These are phyloP conservation scores for Struthio camelus DNA, from an alignment of 2,113 vertebrate genomes.

Conservation along the genomic window DNA sequence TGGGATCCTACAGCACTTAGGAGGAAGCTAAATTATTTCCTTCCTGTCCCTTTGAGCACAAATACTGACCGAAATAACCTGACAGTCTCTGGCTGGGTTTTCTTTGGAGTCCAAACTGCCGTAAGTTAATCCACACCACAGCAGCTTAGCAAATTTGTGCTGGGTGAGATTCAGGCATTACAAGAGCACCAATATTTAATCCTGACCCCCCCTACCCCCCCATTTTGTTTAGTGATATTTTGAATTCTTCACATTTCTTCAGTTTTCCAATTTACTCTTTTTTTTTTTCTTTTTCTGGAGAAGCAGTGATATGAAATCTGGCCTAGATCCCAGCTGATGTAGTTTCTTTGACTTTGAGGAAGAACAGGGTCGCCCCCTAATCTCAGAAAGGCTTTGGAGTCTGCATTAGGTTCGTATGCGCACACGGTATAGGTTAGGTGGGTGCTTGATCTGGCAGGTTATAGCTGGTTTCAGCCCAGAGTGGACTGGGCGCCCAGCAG, in stretches of 20 bases:
- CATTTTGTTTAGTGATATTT: not conserved
- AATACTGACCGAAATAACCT: not conserved
- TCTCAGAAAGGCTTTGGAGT: not conserved
- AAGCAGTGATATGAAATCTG: not conserved
- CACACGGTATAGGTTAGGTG: not conserved
- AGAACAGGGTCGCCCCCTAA: not conserved
- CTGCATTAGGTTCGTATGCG: fast-evolving
- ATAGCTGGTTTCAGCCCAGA: not conserved
- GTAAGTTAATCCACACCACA: not conserved
- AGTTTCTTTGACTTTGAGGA: not conserved
- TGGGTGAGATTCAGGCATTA: not conserved
- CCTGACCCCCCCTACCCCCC: no score
- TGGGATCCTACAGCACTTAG: not conserved
- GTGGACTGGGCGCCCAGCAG: not conserved
- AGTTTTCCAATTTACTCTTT: not conserved
- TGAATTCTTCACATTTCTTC: constrained; percentile 4
- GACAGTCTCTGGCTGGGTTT: not conserved
- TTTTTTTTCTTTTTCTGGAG: not conserved
- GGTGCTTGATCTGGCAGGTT: not conserved
- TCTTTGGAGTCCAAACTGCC: not conserved
- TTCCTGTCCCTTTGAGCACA: not conserved
- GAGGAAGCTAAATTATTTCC: not conserved
- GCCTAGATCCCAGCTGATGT: not conserved
- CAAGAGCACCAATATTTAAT: not conserved
- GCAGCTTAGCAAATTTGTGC: constrained; percentile 11